Evolutionary conservation across 2,113 vertebrate species (phyloP), one percentile per base, ranked within the genome.

Genomic region (Zapus hudsonius): DNA sequence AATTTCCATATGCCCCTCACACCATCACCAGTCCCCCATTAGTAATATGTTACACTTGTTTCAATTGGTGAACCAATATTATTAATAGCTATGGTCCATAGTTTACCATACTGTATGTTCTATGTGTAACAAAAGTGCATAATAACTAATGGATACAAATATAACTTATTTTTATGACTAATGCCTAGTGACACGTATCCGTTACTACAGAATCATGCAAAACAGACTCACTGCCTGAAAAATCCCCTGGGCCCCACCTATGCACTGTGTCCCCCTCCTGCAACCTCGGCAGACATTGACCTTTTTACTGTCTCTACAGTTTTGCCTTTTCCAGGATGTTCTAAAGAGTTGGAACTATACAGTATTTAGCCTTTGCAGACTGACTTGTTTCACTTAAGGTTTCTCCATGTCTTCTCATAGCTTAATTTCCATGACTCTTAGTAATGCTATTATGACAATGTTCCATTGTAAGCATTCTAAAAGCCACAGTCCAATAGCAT

Each of bases 401-500:
- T 61, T 59, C 15, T 75, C 81, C 20, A 0, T 57, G 70, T 52
- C 33, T 94, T 79, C 52, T 80, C 29, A 11, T 10, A 33, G 63
- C 63, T 73, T 67, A 29, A 29, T 38, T 78, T 82, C 47, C 63
- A 29, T 57, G 64, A 67, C 40, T 81, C 38, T 79, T 66, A 63
- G 40, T 23, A 38, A 55, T 57, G 22, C 64, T 23, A 36, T 33
- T 31, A 25, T 70, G 52, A 10, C 52, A 52, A 13, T 52, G 52
- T 72, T 67, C 87, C 87, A 19, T 67, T 80, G 87, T 92, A 57
- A 82, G 74, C 69, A 61, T 36, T 57, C 69, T 67, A 15, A 83
- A 73, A 20, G 11, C 2, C 52, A 52, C 52, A 3, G 17, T 31
- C 66, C 23, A 2, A 44, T 16, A 15, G 20, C 36, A 42, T 19